phyloP scores from a whole-genome alignment of 2,797 vertebrate genomes.

The Tangara arthus region DNA sequence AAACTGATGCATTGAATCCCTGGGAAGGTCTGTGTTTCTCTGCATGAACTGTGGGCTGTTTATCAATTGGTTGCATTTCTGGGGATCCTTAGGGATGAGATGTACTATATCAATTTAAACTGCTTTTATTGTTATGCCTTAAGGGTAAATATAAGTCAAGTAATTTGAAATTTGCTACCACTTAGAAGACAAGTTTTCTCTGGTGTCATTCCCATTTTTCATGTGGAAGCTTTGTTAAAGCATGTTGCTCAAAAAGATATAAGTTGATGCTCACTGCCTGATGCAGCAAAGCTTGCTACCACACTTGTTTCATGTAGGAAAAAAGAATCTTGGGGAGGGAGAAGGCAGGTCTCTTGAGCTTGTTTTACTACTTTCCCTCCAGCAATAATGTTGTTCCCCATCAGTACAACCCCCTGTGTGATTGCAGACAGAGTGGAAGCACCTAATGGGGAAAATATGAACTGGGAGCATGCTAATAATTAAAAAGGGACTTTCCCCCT shows the following conservation, averaged over 20 bases:
- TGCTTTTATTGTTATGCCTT: constrained; percentile 24
- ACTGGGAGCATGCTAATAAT: background rate
- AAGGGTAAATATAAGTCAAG: background rate
- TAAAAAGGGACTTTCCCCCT: constrained; percentile 29
- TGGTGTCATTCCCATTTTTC: background rate
- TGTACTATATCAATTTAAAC: background rate
- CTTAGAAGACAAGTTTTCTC: constrained; percentile 5
- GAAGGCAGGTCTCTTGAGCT: background rate
- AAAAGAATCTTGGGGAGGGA: background rate
- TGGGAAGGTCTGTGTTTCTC: background rate
- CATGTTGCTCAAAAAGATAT: background rate
- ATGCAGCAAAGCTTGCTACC: background rate
- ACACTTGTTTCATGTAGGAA: background rate
- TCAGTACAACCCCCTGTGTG: background rate
- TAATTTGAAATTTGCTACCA: background rate
- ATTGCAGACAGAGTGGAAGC: background rate
- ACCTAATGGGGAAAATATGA: constrained; percentile 20
- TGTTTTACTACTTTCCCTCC: background rate
- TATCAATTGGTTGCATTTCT: constrained; percentile 9
- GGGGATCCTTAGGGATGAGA: constrained; percentile 25
- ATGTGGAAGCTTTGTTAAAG: background rate
- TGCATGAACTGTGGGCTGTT: background rate
- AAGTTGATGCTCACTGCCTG: background rate
- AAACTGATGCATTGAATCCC: background rate
- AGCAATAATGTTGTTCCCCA: background rate